phyloP scores from a whole-genome alignment of 2,888 invertebrate genomes.

The Coenonympha glycerion region DNA sequence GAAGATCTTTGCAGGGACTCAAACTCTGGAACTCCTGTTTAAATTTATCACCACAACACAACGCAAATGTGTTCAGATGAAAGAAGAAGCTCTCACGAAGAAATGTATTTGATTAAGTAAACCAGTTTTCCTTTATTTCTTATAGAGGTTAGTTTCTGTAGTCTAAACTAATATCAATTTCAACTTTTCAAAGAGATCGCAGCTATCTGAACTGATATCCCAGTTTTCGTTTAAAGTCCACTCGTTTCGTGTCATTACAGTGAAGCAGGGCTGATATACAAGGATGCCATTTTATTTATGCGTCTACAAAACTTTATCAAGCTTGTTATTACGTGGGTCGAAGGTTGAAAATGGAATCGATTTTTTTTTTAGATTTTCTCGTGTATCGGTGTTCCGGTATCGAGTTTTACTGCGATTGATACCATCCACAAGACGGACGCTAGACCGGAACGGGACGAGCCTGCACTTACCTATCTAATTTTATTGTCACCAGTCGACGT shows the following conservation, averaged over 20 bases:
- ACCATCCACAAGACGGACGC: slow-evolving; percentile 64
- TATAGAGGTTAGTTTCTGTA: background rate
- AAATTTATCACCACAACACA: no score
- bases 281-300: slow-evolving; percentile 36
- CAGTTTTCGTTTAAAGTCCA: slow-evolving; percentile 62
- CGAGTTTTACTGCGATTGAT: slow-evolving; percentile 74
- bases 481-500: slow-evolving; percentile 69
- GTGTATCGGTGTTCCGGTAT: slow-evolving; percentile 39
- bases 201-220: slow-evolving; percentile 59
- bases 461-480: slow-evolving; percentile 75
- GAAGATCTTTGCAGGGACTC: no score
- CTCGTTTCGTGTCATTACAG: slow-evolving; percentile 66
- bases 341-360: slow-evolving; percentile 34
- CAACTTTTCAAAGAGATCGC: slow-evolving; percentile 45
- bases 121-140: background rate
- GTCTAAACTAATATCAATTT: slow-evolving; percentile 13
- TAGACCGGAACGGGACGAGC: slow-evolving; percentile 56
- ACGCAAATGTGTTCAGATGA: no score
- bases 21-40: no score
- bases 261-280: slow-evolving; percentile 58
- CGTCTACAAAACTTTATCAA: background rate
- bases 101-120: background rate
- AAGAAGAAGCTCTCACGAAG: no score
- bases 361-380: slow-evolving; percentile 24
- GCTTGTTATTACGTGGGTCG: background rate